A percentile compares a stretch with the other conserved stretches of the same genome.
phyloP scores from a whole-genome alignment of 2,888 invertebrate species.

The Frankliniella intonsa region DNA sequence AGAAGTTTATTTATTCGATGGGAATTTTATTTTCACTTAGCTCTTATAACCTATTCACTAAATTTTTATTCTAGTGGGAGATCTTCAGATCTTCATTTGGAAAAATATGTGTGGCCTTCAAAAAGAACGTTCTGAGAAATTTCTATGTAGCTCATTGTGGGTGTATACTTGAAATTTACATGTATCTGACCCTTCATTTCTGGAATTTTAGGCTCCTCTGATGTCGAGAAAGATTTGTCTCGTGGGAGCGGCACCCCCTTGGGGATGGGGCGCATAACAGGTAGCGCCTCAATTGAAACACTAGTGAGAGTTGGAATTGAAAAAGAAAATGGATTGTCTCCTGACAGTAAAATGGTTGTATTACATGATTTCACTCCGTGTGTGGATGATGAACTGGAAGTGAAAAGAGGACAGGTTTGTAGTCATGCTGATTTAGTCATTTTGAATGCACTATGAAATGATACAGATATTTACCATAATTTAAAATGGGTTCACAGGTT shows the following conservation, averaged over 20 bases:
- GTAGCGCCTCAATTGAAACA: conserved; percentile 89
- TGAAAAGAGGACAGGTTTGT: conserved; percentile 69
- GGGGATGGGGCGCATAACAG: conserved; percentile 88
- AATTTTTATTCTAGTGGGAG: neutral
- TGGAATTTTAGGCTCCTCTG: conserved; percentile 61
- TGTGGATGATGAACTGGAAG: conserved; percentile 90
- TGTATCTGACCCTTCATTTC: neutral
- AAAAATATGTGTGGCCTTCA: no score
- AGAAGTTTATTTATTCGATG: neutral
- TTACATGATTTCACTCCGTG: conserved; percentile 92
- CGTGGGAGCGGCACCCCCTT: conserved; percentile 63
- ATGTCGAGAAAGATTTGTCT: conserved; percentile 71
- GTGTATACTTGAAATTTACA: no score
- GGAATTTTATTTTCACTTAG: neutral
- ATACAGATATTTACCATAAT: conserved; percentile 27
- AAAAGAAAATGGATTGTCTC: conserved; percentile 85
- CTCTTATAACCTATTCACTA: neutral
- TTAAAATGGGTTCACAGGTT: conserved; percentile 51
- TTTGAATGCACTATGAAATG: neutral
- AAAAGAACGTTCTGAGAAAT: no score
- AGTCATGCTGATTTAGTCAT: conserved; percentile 13
- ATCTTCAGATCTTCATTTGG: no score
- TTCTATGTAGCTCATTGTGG: no score
- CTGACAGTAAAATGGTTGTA: conserved; percentile 92
- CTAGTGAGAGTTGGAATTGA: conserved; percentile 84